phyloP scores from a whole-genome alignment of 2,888 invertebrate species.

The Mantis religiosa region DNA sequence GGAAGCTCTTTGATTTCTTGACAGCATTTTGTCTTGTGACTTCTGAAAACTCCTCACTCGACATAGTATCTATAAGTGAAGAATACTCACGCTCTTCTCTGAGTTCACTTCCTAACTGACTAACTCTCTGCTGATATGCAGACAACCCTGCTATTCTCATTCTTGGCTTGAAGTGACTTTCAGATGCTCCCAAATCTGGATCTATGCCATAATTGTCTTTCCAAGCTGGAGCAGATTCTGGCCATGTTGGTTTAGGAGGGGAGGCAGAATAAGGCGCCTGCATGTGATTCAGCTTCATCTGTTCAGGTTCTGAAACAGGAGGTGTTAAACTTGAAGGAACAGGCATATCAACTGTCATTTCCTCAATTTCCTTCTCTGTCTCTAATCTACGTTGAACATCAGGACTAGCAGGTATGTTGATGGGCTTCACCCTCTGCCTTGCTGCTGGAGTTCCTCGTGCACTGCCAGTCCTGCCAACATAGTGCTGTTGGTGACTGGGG shows the following conservation, averaged over 20 bases:
- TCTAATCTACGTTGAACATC: conserved; percentile 33
- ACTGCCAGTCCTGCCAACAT: not conserved
- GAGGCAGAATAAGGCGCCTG: conserved; percentile 44
- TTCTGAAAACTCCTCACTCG: conserved; percentile 33
- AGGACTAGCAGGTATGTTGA: conserved; percentile 49
- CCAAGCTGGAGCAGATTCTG: conserved; percentile 29
- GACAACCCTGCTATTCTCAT: conserved; percentile 52
- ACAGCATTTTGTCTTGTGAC: conserved; percentile 45
- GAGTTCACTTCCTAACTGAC: conserved; percentile 39
- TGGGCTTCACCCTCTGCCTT: conserved; percentile 54
- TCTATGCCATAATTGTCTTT: not conserved
- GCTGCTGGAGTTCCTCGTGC: conserved; percentile 50
- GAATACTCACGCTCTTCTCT: conserved; percentile 40
- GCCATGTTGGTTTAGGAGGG: conserved; percentile 46
- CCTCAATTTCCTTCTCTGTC: not conserved
- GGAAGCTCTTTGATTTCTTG: conserved; percentile 69
- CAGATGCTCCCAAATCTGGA: not conserved
- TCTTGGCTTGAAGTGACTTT: conserved; percentile 30
- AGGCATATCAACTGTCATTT: not conserved
- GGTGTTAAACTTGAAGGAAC: not conserved
- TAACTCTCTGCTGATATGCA: conserved; percentile 52
- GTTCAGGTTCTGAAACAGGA: not conserved
- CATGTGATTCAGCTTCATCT: conserved; percentile 37
- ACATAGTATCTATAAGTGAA: conserved; percentile 40
- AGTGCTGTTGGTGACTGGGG: not conserved